Base-by-base conservation (phyloP, 2,888 invertebrate species). In the Abrostola tripartita region DNA sequence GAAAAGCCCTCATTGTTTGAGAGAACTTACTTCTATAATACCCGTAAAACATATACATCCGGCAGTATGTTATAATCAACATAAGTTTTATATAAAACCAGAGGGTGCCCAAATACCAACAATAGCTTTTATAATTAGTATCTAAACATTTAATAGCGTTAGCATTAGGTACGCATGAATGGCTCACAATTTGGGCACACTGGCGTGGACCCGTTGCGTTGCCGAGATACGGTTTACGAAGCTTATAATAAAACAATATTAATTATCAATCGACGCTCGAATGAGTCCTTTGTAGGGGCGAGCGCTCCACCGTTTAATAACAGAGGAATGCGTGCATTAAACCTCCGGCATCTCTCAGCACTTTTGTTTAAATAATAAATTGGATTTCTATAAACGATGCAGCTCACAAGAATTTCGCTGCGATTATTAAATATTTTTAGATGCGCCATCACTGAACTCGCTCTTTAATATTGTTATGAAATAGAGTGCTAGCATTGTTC, bases 181-280 rank as follows among this genome's bases (percentile, higher is more conserved):
- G 90, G 78, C 68, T 82, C 73, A 79, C 84, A 81, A 85, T 88
- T 85, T 77, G 79, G 78, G 75, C 74, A 65, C 74, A 68, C 55
- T 58, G 47, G 50, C 14, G 40, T 8, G 12, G 8, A 70, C 61
- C 74, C 78, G 84, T 78, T 85, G 87, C 80, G 77, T 70, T 70
- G 75, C 73, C 71, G 81, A 89, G 92, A 92, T 91, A 92, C 85
- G 81, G 89, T 92, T 91, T 91, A 92, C 85, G 84, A 61, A 80
- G 89, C 89, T 91, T 90, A 91, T 90, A 90, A 91, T 90, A 90
- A 90, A 91, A 91, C 91, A 91, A 90, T 91, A 91, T 90, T 91
- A 91, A 91, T 90, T 90, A 92, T 90, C 77, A 79, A 78, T 77
- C 56, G 79, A 74, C 74, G 81, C 81, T 80, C 61, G 63, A 81